A percentile compares a stretch with the other conserved stretches of the same genome.
Conservation (phyloP, 1,140 invertebrate species). For the Nephotettix cincticeps region DNA sequence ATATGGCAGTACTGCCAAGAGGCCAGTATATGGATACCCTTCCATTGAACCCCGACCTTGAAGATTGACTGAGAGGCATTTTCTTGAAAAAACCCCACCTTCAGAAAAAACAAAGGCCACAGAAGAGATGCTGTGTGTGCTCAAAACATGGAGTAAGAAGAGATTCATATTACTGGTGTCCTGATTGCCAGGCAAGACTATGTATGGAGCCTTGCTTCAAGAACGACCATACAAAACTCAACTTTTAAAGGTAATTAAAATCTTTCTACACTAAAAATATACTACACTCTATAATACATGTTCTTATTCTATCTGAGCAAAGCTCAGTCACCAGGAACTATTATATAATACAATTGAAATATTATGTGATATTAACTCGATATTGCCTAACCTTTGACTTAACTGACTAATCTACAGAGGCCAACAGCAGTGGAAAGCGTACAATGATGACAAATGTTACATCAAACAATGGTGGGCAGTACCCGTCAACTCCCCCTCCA, state of each 20-base stretch:
- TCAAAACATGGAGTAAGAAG: background rate
- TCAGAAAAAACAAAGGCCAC: background rate
- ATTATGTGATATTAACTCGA: no score
- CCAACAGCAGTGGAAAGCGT: no score
- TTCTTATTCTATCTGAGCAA: no score
- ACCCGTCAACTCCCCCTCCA: constrained; percentile 71
- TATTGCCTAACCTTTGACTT: no score
- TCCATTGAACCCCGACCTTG: background rate
- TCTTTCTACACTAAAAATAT: no score
- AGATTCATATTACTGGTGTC: background rate
- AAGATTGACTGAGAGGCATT: constrained; percentile 2
- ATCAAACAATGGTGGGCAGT: constrained; percentile 37
- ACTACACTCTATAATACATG: no score
- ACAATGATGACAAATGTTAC: background rate
- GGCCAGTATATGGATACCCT: background rate
- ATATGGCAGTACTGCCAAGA: background rate
- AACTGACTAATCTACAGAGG: no score
- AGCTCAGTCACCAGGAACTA: no score
- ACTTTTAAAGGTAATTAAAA: no score
- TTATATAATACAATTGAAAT: no score
- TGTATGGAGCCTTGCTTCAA: constrained; percentile 11
- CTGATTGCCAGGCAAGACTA: constrained; percentile 3
- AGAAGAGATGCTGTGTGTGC: constrained; percentile 8
- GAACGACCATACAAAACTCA: background rate
- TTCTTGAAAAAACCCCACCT: constrained; percentile 9